These are phyloP conservation scores for Poecilus cupreus DNA, from an alignment of 2,888 invertebrate genomes.

Conservation along the genomic window DNA sequence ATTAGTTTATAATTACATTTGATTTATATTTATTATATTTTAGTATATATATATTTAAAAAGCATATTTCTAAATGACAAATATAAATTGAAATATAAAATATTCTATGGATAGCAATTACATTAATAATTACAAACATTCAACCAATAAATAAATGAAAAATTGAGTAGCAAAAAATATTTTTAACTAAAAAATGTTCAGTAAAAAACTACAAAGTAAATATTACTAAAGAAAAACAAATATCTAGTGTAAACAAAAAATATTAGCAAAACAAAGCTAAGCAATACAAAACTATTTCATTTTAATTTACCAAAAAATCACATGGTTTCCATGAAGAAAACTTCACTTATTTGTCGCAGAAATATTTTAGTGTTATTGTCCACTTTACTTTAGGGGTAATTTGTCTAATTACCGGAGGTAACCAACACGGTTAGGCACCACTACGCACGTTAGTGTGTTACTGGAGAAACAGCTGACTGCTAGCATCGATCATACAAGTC, in stretches of 20 bases:
- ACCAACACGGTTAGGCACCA: not conserved
- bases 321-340: not conserved
- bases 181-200: not conserved
- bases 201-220: not conserved
- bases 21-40: too few species aligned
- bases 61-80: too few species aligned
- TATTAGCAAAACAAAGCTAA: not conserved
- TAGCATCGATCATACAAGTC: slow-evolving; percentile 1
- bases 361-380: not conserved
- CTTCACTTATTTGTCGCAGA: not conserved
- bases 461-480: slow-evolving; percentile 26
- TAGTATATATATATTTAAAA: too few species aligned
- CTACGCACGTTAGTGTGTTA: slow-evolving; percentile 3
- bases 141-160: not conserved
- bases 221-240: not conserved
- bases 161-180: not conserved
- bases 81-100: too few species aligned
- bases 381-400: slow-evolving; percentile 15
- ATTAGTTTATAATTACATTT: too few species aligned
- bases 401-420: not conserved
- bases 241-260: not conserved
- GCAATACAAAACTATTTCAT: not conserved
- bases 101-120: too few species aligned
- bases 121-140: too few species aligned
- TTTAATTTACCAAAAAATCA: slow-evolving; percentile 10